These are phyloP conservation scores for Dasysyrphus tricinctus DNA, from an alignment of 2,888 invertebrate species.

Conservation along the genomic window DNA sequence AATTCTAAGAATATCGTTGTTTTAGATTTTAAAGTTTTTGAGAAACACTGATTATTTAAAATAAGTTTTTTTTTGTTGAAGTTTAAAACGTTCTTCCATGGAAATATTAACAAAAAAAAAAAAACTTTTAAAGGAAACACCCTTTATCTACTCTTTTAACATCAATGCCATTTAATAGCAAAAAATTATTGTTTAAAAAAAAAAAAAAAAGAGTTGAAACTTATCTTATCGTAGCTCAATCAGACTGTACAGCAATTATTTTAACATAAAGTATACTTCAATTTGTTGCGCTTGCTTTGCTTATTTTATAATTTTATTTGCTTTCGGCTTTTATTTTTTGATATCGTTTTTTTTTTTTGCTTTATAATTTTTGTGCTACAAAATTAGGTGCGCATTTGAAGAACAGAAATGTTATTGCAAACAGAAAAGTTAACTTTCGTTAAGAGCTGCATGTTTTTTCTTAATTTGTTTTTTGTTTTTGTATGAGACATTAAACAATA, in stretches of 20 bases:
- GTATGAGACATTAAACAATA: too few relatives aligned
- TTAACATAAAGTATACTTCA: background rate
- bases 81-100: too few relatives aligned
- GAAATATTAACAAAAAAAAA: background rate
- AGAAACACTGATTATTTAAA: too few relatives aligned
- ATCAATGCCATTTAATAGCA: background rate
- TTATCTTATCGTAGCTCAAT: slow-evolving; percentile 23
- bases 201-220: background rate
- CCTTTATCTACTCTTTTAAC: background rate
- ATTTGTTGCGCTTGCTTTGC: background rate
- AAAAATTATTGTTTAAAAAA: background rate
- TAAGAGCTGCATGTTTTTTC: background rate
- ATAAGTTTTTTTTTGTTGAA: too few relatives aligned
- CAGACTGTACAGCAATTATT: slow-evolving; percentile 4
- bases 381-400: background rate
- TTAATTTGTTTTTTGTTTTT: too few relatives aligned
- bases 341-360: background rate
- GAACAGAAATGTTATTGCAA: background rate
- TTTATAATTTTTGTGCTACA: too few relatives aligned
- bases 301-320: slow-evolving; percentile 1
- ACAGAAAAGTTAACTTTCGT: background rate
- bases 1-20: too few relatives aligned
- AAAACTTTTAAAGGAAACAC: background rate
- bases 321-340: background rate
- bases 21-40: too few relatives aligned